These are phyloP conservation scores for Dolomedes plantarius DNA, from an alignment of 2,888 invertebrate genomes.

Conservation along the genomic window DNA sequence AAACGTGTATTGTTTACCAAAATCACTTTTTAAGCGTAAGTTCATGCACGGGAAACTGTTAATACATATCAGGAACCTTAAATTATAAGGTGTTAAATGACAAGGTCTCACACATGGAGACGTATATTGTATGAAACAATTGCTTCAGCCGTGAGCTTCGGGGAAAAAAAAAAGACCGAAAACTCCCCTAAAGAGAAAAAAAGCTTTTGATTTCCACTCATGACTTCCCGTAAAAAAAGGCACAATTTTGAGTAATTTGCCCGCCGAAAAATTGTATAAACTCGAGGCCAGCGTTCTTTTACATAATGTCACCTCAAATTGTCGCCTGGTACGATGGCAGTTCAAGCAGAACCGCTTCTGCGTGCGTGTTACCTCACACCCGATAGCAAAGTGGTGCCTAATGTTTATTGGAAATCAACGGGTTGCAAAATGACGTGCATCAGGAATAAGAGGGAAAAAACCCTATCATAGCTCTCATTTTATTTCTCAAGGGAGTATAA, in stretches of 20 bases:
- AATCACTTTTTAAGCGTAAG: too few species aligned
- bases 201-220: slow-evolving; percentile 15
- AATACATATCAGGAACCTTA: not conserved
- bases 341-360: not conserved
- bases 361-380: not conserved
- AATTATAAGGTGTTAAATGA: slow-evolving; percentile 4
- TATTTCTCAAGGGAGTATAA: too few species aligned
- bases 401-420: not conserved
- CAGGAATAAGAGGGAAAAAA: not conserved
- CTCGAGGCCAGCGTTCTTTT: not conserved
- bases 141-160: not conserved
- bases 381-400: not conserved
- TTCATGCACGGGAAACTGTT: too few species aligned
- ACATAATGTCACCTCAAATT: not conserved
- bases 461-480: too few species aligned
- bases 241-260: not conserved
- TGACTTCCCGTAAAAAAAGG: slow-evolving; percentile 2
- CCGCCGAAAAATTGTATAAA: not conserved
- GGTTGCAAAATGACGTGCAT: not conserved
- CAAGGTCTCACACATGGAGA: not conserved
- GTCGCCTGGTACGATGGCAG: slow-evolving; percentile 2
- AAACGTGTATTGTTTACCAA: too few species aligned
- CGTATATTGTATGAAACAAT: not conserved
- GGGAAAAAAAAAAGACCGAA: not conserved
- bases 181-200: not conserved